Base-by-base conservation (phyloP, 2,113 vertebrate genomes). In the Misgurnus anguillicaudatus region DNA sequence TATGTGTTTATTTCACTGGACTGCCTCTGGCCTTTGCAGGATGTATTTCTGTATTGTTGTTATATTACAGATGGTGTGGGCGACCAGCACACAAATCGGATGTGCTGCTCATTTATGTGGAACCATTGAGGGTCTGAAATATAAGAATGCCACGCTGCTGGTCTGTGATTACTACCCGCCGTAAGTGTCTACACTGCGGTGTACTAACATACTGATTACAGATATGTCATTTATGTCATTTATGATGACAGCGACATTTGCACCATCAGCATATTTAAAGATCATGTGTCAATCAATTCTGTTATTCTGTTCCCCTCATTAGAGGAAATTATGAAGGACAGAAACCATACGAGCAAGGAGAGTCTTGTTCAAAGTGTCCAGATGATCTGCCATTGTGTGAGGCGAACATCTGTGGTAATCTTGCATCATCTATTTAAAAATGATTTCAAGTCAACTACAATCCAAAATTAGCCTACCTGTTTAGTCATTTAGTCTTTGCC, bases 61-160 rank as follows among this genome's bases (percentile, higher is more conserved):
- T 76, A 6, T 9, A 51, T 16, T 51, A 51, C 64, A 88, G 86
- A 11, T 88, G 65, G 87, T 85, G 31, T 88, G 87, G 86, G 84
- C 85, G 4, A 7, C 74, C 17, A 85, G 61, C 24, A 39, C 2
- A 3, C 60, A 0, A 1, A 47, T 88, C 0, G 87, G 85, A 64
- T 88, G 87, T 53, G 83, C 75, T 2, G 0, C 55, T 31, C 71
- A 84, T 10, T 3, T 73, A 5, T 88, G 87, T 65, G 41, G 75
- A 3, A 62, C 70, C 0, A 39, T 87, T 21, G 7, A 79, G 11
- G 36, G 55, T 4, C 36, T 79, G 21, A 0, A 0, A 0, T 53
- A 45, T 13, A 0, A 4, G 0, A 67, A 62, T 0, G 11, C 64
- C 17, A 81, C 38, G 24, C 3, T 88, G 31, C 51, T 88, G 0